These are phyloP conservation scores for Euschistus heros DNA, from an alignment of 1,140 invertebrate species.

Conservation along the genomic window DNA sequence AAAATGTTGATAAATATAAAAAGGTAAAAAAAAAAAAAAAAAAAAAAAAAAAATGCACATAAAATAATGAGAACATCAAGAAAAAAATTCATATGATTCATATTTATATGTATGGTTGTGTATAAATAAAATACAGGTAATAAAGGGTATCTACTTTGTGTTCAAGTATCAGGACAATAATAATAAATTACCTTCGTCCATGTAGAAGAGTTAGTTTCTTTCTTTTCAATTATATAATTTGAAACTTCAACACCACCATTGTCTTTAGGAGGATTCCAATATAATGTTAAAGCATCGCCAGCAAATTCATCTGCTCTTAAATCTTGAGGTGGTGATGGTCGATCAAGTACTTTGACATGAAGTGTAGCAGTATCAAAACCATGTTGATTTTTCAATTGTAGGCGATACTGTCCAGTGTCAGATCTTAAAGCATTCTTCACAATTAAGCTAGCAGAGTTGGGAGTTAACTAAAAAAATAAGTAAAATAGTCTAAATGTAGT, in stretches of 20 bases:
- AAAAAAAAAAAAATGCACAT: too few relatives aligned
- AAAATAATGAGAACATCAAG: too few relatives aligned
- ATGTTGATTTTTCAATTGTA: constrained; percentile 87
- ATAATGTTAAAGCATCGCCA: constrained; percentile 87
- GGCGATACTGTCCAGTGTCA: constrained; percentile 83
- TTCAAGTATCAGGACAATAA: too few relatives aligned
- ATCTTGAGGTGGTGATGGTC: constrained; percentile 77
- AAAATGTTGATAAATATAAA: too few relatives aligned
- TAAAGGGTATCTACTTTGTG: not conserved
- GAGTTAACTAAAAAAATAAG: constrained; percentile 48
- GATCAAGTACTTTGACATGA: constrained; percentile 88
- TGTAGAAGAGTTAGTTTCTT: constrained; percentile 63
- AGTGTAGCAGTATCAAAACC: constrained; percentile 89
- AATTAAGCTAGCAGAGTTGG: constrained; percentile 77
- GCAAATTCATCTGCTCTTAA: constrained; percentile 85
- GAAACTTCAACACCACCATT: constrained; percentile 91
- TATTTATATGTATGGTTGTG: too few relatives aligned
- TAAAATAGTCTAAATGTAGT: not conserved
- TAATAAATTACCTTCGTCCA: constrained; percentile 62
- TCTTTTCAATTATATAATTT: constrained; percentile 94
- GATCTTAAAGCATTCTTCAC: constrained; percentile 82
- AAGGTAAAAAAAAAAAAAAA: too few relatives aligned
- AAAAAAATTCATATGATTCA: too few relatives aligned
- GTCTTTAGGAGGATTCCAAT: constrained; percentile 92
- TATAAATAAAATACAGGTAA: constrained; percentile 7